Conservation (phyloP, 2,888 invertebrate species). For the Helicoverpa assulta region DNA sequence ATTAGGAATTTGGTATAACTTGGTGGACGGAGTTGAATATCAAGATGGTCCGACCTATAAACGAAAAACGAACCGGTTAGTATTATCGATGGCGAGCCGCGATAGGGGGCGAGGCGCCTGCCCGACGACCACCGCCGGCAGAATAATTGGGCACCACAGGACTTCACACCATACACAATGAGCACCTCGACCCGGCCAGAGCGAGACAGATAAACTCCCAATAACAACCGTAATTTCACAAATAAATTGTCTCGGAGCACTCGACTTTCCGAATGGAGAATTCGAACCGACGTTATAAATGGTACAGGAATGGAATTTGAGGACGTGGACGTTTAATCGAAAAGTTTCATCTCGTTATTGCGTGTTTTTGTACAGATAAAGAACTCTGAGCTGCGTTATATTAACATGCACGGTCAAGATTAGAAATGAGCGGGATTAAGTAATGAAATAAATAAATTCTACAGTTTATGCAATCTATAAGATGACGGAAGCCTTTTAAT, state of each 20-base stretch:
- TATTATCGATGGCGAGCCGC: slow-evolving; percentile 88
- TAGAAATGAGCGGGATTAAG: slow-evolving; percentile 28
- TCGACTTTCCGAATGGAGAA: slow-evolving; percentile 73
- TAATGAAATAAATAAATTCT: slow-evolving; percentile 42
- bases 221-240: slow-evolving; percentile 69
- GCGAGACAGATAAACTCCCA: slow-evolving; percentile 63
- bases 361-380: slow-evolving; percentile 61
- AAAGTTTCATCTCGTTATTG: slow-evolving; percentile 69
- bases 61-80: slow-evolving; percentile 86
- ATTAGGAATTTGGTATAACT: slow-evolving; percentile 71
- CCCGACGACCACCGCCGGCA: slow-evolving; percentile 85
- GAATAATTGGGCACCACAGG: slow-evolving; percentile 89
- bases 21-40: slow-evolving; percentile 67
- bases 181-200: slow-evolving; percentile 62
- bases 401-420: slow-evolving; percentile 36
- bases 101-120: slow-evolving; percentile 88
- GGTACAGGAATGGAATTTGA: slow-evolving; percentile 76
- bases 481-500: slow-evolving; percentile 19
- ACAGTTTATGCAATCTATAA: slow-evolving; percentile 21
- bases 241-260: slow-evolving; percentile 76
- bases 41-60: slow-evolving; percentile 79
- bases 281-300: slow-evolving; percentile 80
- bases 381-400: slow-evolving; percentile 30
- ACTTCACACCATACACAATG: slow-evolving; percentile 86
- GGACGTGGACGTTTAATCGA: slow-evolving; percentile 73